Conservation (phyloP, 53 echinoderm and acorn worm genomes). For the Stichopus horrens region DNA sequence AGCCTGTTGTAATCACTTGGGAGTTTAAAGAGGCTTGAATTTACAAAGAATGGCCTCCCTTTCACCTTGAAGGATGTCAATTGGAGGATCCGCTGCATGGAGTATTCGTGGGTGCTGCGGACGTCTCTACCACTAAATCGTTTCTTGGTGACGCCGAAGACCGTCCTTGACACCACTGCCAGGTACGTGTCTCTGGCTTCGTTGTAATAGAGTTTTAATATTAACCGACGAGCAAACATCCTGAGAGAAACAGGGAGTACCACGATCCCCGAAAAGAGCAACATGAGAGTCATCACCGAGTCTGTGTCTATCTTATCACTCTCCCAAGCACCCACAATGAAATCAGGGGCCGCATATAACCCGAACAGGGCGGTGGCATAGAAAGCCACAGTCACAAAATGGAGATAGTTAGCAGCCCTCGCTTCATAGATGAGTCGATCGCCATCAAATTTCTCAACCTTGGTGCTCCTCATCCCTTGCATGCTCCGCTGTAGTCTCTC, state of each 20-base stretch:
- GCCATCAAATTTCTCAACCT: slow-evolving; percentile 37
- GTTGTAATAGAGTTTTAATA: slow-evolving; percentile 75
- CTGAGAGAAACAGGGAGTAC: slow-evolving; percentile 59
- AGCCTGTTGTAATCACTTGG: slow-evolving; percentile 82
- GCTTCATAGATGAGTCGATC: slow-evolving; percentile 67
- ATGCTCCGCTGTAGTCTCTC: slow-evolving; percentile 30
- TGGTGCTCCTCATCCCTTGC: neutral
- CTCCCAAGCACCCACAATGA: slow-evolving; percentile 67
- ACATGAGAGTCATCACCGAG: slow-evolving; percentile 40
- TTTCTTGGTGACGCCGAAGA: slow-evolving; percentile 48
- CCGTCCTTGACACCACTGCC: slow-evolving; percentile 55
- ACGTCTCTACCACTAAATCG: slow-evolving; percentile 60
- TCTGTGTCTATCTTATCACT: slow-evolving; percentile 60
- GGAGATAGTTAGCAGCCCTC: slow-evolving; percentile 56
- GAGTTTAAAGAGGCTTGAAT: slow-evolving; percentile 67
- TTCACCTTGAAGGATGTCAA: slow-evolving; percentile 69
- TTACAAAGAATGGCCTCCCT: slow-evolving; percentile 51
- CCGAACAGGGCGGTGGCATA: slow-evolving; percentile 64
- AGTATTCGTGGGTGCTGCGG: slow-evolving; percentile 33
- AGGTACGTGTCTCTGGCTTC: slow-evolving; percentile 58
- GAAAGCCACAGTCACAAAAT: slow-evolving; percentile 56
- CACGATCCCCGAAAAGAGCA: slow-evolving; percentile 49
- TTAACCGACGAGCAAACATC: slow-evolving; percentile 62
- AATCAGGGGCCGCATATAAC: slow-evolving; percentile 77
- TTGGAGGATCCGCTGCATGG: slow-evolving; percentile 29